Evolutionary conservation across 2,888 invertebrate genomes (phyloP), one percentile per base, ranked within the genome.

Genomic region (Kryphioiulus occultus): DNA sequence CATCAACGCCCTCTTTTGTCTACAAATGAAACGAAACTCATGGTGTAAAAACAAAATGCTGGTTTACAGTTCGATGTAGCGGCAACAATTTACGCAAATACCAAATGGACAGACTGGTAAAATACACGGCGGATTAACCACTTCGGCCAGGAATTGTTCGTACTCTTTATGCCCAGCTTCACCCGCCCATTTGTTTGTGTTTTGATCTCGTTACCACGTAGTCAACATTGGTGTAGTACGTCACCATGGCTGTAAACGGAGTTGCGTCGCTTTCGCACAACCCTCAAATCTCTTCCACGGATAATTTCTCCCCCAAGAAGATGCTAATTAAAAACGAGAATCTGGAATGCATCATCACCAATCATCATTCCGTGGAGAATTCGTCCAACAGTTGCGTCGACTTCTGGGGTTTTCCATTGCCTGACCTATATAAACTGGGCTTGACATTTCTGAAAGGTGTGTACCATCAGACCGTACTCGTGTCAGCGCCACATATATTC

Each of bases 401-500:
- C 19, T 10, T 7, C 32, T 92, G 92, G 92, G 93, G 93, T n/a
- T 92, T 93, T 89, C 91, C 92, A 42, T 90, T 94, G 19, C 93
- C 94, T 91, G 97, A 97, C 91, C 94, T 98, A 86, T 99, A 98
- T 93, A 96, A 95, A 93, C 94, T 98, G 90, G 97, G 97, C 44
- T 93, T 98, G 89, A 94, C 94, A 91, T 99, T 98, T 93, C 98
- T 97, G 92, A 98, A 97, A 95, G 98, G 98, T 98, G 94, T 90
- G 91, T 88, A 78, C 12, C 17, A 86, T 26, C 39, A 22, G 22
- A 12, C 12, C 10, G 39, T 85, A 0, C n/a, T 35, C 12, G 39
- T 47, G 15, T 47, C 82, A 82, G 1, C 82, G 1, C 10, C 22
- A 15, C n/a, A 10, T 32, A 83, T 83, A 83, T 15, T 19, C 1